These are phyloP conservation scores for Malurus splendens DNA, from an alignment of 2,797 vertebrate genomes.

Conservation along the genomic window DNA sequence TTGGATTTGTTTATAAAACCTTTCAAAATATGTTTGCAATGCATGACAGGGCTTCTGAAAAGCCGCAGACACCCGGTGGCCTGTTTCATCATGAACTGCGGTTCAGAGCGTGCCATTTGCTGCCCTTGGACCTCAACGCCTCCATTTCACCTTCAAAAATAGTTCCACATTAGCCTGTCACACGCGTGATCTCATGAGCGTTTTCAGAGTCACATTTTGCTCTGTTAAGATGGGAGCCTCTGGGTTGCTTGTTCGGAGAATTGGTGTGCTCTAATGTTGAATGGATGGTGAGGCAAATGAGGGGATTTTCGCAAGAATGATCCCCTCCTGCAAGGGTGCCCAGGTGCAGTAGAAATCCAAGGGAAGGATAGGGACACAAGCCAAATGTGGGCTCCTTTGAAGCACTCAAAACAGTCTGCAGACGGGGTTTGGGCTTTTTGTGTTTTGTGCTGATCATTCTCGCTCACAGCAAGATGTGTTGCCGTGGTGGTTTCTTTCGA, in stretches of 20 bases:
- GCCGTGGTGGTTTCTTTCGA: not conserved
- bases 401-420: not conserved
- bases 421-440: not conserved
- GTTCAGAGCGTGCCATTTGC: not conserved
- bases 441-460: not conserved
- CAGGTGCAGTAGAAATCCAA: not conserved
- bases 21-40: conserved; percentile 30
- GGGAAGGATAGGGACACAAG: not conserved
- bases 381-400: not conserved
- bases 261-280: not conserved
- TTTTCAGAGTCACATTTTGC: not conserved
- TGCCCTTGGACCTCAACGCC: not conserved
- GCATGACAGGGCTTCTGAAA: not conserved
- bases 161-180: not conserved
- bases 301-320: not conserved
- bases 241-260: not conserved
- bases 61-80: not conserved
- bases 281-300: not conserved
- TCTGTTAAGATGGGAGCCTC: not conserved
- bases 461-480: not conserved
- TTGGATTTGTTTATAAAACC: conserved; percentile 39
- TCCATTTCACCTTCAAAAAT: not conserved
- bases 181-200: rapidly evolving
- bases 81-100: not conserved
- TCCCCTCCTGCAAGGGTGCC: not conserved